Base-by-base conservation (phyloP, 2,888 invertebrate genomes). In the Cepaea hortensis region DNA sequence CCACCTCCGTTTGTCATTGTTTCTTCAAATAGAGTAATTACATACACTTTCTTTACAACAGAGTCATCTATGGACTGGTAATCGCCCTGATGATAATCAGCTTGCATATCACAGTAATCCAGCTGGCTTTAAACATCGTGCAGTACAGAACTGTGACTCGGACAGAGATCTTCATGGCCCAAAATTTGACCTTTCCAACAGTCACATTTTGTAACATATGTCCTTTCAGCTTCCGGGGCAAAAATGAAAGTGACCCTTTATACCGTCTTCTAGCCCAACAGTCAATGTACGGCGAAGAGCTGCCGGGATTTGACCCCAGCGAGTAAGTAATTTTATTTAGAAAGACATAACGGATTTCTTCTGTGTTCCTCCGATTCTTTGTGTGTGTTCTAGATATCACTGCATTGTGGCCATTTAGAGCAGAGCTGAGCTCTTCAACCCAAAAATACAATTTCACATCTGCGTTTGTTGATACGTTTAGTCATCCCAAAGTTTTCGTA, bases 221-320 rank as follows among this genome's bases (percentile, higher is more conserved):
- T 72, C 82, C 82, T n/a, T 72, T 70, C 70, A 68, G 48, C 50
- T 82, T 82, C 23, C 46, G 82, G 13, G 20, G n/a, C 82, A 70
- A 82, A 50, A 50, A 68, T 13, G 50, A 46, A 13, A 48, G n/a
- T 23, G 72, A 82, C 23, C 50, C 72, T 15, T 20, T 70, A n/a
- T 72, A 68, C 50, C 70, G 61, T 50, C 46, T 82, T 20, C 20
- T 82, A 61, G 82, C 82, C 4, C 15, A 48, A n/a, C 4, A 4
- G 13, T 82, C 82, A 20, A 20, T 5, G 13, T 82, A 50, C n/a
- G 48, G 73, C 9, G 35, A 46, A 68, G 35, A 7, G 23, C 9
- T 73, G 73, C 23, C 6, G 23, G 73, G 9, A 23, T 6, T 73
- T 9, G 35, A 23, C 35, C 11, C 35, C 35, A 35, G 35, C 23